phyloP scores from a whole-genome alignment of 2,113 vertebrate genomes.

The Notechis scutatus region DNA sequence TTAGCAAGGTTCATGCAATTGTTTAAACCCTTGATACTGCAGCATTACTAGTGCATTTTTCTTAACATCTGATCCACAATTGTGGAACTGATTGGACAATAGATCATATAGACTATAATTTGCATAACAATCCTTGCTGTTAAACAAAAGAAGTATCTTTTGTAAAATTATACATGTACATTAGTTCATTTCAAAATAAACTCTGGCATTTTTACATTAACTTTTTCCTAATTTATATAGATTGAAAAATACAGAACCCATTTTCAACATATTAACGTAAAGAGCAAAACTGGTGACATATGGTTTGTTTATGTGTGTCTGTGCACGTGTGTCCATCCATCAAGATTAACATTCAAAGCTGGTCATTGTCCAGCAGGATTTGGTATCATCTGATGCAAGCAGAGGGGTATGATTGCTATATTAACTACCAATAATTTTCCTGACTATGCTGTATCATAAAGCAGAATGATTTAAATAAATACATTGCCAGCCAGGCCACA shows the following conservation, averaged over 20 bases:
- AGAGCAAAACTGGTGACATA: background rate
- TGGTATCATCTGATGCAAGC: background rate
- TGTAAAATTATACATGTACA: background rate
- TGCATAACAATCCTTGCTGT: background rate
- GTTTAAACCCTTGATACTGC: background rate
- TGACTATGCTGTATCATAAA: background rate
- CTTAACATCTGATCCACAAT: background rate
- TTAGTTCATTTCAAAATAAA: background rate
- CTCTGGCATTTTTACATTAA: background rate
- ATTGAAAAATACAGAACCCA: background rate
- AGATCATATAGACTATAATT: background rate
- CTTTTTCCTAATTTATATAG: background rate
- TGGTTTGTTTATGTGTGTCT: background rate
- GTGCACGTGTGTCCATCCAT: background rate
- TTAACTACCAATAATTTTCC: background rate
- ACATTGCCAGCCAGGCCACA: background rate
- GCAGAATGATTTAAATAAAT: background rate
- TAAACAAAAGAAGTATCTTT: background rate
- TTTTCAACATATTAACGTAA: background rate
- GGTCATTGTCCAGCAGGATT: background rate
- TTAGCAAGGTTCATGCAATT: background rate
- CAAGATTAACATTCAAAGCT: conserved; percentile 4
- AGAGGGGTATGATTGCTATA: background rate
- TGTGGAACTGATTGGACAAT: background rate
- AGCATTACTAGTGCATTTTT: background rate